Conservation (phyloP, 1,140 invertebrate species). For the Campodea augens region DNA sequence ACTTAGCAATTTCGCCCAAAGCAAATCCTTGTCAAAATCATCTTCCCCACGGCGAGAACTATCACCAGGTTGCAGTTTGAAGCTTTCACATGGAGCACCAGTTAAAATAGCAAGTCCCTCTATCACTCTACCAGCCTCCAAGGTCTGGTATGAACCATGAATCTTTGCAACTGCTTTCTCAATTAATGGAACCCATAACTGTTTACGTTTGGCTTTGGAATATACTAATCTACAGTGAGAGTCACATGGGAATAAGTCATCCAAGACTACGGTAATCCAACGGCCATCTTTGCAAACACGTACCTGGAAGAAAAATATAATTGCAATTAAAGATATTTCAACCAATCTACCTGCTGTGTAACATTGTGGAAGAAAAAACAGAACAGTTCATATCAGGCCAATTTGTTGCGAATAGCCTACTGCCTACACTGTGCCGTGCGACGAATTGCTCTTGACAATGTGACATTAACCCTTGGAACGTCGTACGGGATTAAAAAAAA, state of each 20-base stretch:
- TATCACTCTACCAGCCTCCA: constrained; percentile 84
- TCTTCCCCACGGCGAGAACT: constrained; percentile 54
- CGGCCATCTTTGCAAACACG: constrained; percentile 88
- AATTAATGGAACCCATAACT: constrained; percentile 94
- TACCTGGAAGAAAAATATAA: too few relatives aligned
- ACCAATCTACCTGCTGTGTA: too few relatives aligned
- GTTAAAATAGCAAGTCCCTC: constrained; percentile 88
- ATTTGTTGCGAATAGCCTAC: too few relatives aligned
- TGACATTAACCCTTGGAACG: too few relatives aligned
- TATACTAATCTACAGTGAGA: constrained; percentile 78
- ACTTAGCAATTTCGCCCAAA: constrained; percentile 90
- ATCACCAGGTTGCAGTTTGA: constrained; percentile 56
- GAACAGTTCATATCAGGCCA: too few relatives aligned
- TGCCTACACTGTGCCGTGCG: too few relatives aligned
- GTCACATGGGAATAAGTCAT: constrained; percentile 91
- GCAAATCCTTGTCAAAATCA: constrained; percentile 76
- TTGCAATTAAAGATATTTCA: too few relatives aligned
- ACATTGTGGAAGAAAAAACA: too few relatives aligned
- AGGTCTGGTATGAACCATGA: constrained; percentile 88
- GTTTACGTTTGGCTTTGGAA: constrained; percentile 87
- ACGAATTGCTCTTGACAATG: too few relatives aligned
- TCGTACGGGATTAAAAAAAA: too few relatives aligned
- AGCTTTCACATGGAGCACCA: constrained; percentile 63
- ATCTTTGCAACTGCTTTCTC: constrained; percentile 97
- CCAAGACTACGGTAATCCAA: constrained; percentile 88